Conservation (phyloP, 2,888 invertebrate genomes). For the Drosophila differens region DNA sequence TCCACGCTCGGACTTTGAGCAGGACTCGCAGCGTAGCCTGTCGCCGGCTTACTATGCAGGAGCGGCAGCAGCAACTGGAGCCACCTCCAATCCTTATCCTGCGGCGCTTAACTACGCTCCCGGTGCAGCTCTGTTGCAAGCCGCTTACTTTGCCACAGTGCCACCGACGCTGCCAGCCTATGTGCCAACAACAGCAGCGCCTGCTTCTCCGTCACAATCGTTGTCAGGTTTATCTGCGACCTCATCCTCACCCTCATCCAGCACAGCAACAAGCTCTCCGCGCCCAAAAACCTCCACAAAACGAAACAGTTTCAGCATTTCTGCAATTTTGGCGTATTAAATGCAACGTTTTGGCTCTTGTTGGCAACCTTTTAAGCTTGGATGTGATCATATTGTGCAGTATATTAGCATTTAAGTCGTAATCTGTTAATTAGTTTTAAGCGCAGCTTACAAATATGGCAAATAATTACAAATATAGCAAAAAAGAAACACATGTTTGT, state of each 20-base stretch:
- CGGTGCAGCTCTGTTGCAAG: constrained; percentile 46
- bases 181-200: constrained; percentile 25
- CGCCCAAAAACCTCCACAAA: constrained; percentile 63
- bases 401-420: constrained; percentile 49
- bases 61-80: constrained; percentile 7
- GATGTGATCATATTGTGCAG: constrained; percentile 75
- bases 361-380: constrained; percentile 19
- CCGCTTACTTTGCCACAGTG: constrained; percentile 69
- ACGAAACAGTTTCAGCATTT: constrained; percentile 85
- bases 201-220: background rate
- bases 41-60: constrained; percentile 62
- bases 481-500: background rate
- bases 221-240: background rate
- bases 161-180: constrained; percentile 41
- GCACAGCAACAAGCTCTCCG: constrained; percentile 37
- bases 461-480: constrained; percentile 1
- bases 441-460: constrained; percentile 32
- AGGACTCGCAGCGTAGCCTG: constrained; percentile 71
- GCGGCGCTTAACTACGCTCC: constrained; percentile 38
- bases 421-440: constrained; percentile 58
- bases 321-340: constrained; percentile 84
- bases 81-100: constrained; percentile 18
- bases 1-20: constrained; percentile 81
- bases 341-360: background rate
- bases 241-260: constrained; percentile 6